Conservation (phyloP, 2,113 vertebrate species). For the Psilopsiagon aurifrons region DNA sequence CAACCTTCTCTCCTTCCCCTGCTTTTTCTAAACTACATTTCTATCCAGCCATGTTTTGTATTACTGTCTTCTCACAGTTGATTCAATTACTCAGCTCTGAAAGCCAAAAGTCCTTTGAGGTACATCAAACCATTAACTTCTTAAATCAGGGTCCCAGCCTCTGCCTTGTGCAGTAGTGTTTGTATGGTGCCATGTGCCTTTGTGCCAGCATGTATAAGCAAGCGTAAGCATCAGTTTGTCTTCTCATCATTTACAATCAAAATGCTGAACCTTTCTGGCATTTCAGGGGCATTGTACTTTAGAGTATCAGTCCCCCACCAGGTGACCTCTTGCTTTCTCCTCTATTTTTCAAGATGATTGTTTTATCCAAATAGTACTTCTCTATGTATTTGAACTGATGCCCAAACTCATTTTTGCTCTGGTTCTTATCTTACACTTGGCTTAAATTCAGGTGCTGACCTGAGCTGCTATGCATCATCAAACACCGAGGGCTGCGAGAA, state of each 20-base stretch:
- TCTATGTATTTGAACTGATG: neutral
- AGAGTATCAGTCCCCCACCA: neutral
- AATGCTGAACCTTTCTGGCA: neutral
- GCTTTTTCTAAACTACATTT: neutral
- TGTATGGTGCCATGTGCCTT: neutral
- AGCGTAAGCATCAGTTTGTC: neutral
- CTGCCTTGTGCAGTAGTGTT: neutral
- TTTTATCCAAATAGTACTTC: neutral
- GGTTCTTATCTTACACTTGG: neutral
- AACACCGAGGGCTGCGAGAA: accelerated
- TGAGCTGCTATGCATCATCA: neutral
- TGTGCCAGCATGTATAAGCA: neutral
- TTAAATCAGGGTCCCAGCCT: neutral
- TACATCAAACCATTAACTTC: neutral
- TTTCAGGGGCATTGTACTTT: neutral
- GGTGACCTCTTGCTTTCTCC: neutral
- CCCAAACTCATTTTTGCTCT: neutral
- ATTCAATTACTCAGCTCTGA: neutral
- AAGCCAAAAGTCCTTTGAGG: neutral
- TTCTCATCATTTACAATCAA: neutral
- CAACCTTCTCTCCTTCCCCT: neutral
- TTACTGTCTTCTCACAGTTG: neutral
- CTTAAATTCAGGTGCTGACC: neutral
- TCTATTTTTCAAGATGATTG: neutral
- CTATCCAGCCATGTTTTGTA: neutral